Base-by-base conservation (phyloP, 92 coral and sea anemone genomes). In the Bergia puertoricense region DNA sequence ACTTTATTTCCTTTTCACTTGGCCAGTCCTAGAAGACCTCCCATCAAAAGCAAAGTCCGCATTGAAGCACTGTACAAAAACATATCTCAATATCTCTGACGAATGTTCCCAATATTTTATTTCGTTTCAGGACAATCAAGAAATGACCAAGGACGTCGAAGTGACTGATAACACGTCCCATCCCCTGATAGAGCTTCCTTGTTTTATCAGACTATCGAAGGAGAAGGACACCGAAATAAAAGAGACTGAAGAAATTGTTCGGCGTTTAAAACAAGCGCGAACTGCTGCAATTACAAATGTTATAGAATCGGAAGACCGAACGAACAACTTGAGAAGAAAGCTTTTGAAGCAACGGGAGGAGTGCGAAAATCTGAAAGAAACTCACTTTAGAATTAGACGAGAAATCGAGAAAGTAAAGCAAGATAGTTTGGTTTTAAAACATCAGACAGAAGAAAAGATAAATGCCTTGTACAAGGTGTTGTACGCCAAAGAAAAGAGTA, bases 351-450 rank as follows among this genome's bases (percentile, higher is more conserved):
- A 65, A 6, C 85, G 71, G 59, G 46, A 81, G 85, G 15, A 57
- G 51, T 57, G 36, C 45, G 85, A 81, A 40, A 81, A 37, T 37
- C 85, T 81, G 39, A 81, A 81, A 81, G 85, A 81, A 37, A 57
- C 85, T 39, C 46, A 57, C 71, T 6, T 59, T 39, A 30, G 7
- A 81, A 81, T 81, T 18, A 81, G 85, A 65, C 85, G 36, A 4
- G 85, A 81, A 81, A 81, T 81, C 3, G 36, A 54, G 72, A 81
- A 81, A 81, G 44, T 57, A 81, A 81, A 81, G 44, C 85, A 81
- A 59, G 85, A 81, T 51, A 81, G 57, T 81, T 81, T 36, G 23
- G n/a, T 39, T 16, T 65, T 81, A 13, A 54, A 57, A 41, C 38
- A 57, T 20, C 14, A 54, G 71, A 81, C 85, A 48, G 85, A 81